phyloP scores from a whole-genome alignment of 2,888 invertebrate species.

The Heteromyza rotundicornis region DNA sequence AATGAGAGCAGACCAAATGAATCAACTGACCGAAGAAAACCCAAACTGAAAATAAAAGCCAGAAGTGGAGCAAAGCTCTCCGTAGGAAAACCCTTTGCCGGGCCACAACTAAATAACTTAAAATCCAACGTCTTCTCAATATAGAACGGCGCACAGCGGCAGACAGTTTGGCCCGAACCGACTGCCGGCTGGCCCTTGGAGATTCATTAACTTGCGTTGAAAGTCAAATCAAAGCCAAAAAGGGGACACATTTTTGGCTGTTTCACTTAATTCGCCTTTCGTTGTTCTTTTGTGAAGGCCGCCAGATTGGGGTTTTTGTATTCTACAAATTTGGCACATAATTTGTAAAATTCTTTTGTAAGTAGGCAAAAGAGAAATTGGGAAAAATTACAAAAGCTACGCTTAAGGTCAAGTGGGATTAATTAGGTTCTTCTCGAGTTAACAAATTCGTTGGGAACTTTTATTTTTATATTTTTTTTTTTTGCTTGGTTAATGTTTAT shows the following conservation, averaged over 20 bases:
- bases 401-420: slow-evolving; percentile 17
- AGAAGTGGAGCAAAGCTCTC: not conserved
- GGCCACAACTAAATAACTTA: not conserved
- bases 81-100: not conserved
- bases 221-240: slow-evolving; percentile 2
- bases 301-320: not conserved
- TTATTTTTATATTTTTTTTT: too few relatives aligned
- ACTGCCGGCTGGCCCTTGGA: not conserved
- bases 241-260: not conserved
- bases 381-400: not conserved
- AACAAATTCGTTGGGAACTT: too few relatives aligned
- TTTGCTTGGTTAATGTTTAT: too few relatives aligned
- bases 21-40: not conserved
- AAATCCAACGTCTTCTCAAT: too few relatives aligned
- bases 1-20: not conserved
- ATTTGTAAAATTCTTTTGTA: slow-evolving; percentile 12
- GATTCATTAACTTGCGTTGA: not conserved
- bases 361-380: not conserved
- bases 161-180: not conserved
- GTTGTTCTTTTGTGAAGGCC: slow-evolving; percentile 14
- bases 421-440: slow-evolving; percentile 4
- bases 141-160: not conserved
- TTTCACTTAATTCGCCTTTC: slow-evolving; percentile 8
- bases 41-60: not conserved
- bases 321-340: slow-evolving; percentile 16